Evolutionary conservation across 1,140 invertebrate genomes (phyloP), one percentile per base, ranked within the genome.

Genomic region (Dermatophagoides farinae): DNA sequence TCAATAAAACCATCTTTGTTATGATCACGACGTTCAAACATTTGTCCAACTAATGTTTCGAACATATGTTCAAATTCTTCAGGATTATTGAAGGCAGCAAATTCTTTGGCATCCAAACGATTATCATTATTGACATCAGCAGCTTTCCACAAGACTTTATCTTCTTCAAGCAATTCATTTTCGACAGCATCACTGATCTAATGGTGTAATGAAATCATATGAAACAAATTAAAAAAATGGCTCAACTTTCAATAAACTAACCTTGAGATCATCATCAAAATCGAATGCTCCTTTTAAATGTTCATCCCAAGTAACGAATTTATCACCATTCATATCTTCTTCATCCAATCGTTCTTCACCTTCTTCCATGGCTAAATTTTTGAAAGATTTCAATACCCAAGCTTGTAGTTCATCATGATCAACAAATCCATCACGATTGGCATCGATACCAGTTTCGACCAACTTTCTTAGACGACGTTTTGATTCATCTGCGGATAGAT

Each of bases 361-460:
- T 72, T 95, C 89, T 71, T 93, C 89, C 64, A 81, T 77, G 0
- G 88, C 86, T 0, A 95, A 71, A 75, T 83, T 91, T 86, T 78
- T 79, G 71, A 95, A 95, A 47, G 90, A 96, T 66, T 85, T 78
- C 46, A 92, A 72, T 67, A 97, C 90, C 92, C 92, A 97, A 8
- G 84, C 78, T 70, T 82, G 83, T 1, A 97, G 73, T 73, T 97
- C 93, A 54, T 81, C 75, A 61, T 81, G 78, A 68, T 85, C 83
- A 64, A 97, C 83, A 63, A 80, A 72, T 65, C 86, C 82, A 66
- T 84, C 79, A 64, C 79, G 76, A 71, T 88, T 79, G 20, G 80
- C 70, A 75, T 97, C 92, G 87, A 96, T 96, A 5, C 53, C 60
- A 25, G 12, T 37, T 72, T 86, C 85, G n/a, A 92, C 76, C 22